Conservation (phyloP, 2,888 invertebrate genomes). For the Hydraecia micacea region DNA sequence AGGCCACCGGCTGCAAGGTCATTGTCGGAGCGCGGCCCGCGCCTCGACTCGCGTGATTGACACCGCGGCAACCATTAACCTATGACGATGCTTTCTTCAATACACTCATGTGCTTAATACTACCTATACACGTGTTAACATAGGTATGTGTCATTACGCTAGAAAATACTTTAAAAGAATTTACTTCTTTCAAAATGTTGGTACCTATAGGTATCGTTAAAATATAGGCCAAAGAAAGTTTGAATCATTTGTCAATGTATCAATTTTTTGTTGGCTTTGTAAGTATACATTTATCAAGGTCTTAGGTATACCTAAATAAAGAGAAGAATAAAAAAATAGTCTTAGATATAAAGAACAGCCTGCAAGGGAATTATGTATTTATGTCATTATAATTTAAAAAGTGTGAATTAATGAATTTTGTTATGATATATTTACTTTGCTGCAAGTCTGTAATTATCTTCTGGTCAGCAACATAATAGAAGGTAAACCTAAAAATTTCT, state of each 20-base stretch:
- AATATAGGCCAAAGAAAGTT: conserved; percentile 18
- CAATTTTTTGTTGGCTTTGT: conserved; percentile 8
- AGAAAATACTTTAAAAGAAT: conserved; percentile 30
- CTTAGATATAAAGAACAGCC: background rate
- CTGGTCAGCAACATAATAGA: background rate
- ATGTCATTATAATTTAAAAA: background rate
- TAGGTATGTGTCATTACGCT: conserved; percentile 42
- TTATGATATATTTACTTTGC: background rate
- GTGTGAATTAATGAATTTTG: background rate
- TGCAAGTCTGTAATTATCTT: background rate
- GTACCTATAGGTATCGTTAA: conserved; percentile 5
- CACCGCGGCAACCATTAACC: conserved; percentile 69
- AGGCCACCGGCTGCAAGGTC: conserved; percentile 76
- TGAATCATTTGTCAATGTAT: conserved; percentile 23
- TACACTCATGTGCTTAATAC: conserved; percentile 60
- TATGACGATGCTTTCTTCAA: conserved; percentile 69
- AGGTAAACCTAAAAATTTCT: background rate
- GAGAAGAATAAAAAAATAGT: background rate
- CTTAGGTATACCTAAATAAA: background rate
- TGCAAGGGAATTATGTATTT: background rate
- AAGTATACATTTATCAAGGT: background rate
- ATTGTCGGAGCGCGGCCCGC: conserved; percentile 67
- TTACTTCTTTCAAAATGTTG: conserved; percentile 17
- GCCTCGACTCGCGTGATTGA: conserved; percentile 74
- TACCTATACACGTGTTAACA: conserved; percentile 33